phyloP scores from a whole-genome alignment of 2,888 invertebrate genomes.

The Habrosyne pyritoides region DNA sequence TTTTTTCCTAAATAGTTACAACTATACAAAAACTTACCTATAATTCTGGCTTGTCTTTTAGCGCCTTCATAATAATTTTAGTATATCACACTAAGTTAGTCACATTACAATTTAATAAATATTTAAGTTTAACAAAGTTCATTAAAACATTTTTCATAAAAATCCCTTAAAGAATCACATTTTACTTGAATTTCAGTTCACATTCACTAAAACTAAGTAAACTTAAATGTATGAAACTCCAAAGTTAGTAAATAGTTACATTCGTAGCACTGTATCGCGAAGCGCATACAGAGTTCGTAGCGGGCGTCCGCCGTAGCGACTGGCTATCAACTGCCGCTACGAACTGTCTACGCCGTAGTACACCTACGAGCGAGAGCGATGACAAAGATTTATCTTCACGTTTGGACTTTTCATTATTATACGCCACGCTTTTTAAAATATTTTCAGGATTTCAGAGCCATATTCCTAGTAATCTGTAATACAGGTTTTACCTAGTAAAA shows the following conservation, averaged over 20 bases:
- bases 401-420: neutral
- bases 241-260: slow-evolving; percentile 4
- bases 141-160: neutral
- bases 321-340: slow-evolving; percentile 67
- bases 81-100: neutral
- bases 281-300: slow-evolving; percentile 43
- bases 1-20: no score
- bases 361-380: slow-evolving; percentile 12
- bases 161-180: neutral
- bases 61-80: neutral
- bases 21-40: neutral
- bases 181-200: neutral
- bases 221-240: neutral
- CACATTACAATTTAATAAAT: neutral
- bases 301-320: slow-evolving; percentile 59
- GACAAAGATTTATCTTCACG: slow-evolving; percentile 17
- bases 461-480: no score
- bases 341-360: slow-evolving; percentile 56
- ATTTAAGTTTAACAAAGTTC: neutral
- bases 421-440: neutral
- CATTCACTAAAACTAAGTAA: neutral
- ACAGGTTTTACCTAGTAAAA: no score
- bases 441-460: no score
- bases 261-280: slow-evolving; percentile 33
- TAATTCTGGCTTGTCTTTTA: neutral